Conservation (phyloP, 2,888 invertebrate species). For the Tachina lurida region DNA sequence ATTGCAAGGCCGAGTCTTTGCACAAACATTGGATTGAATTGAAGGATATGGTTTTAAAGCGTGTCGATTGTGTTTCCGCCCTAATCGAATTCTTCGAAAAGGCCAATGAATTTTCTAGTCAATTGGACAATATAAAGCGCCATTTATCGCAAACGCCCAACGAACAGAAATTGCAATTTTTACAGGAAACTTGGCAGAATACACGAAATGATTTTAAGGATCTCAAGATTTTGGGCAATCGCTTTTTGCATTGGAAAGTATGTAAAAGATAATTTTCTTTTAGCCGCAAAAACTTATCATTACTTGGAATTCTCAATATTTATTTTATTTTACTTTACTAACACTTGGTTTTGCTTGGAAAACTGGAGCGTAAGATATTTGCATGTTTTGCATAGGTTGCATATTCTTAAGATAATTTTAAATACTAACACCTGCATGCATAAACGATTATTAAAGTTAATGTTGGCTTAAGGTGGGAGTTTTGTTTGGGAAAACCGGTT, state of each 20-base stretch:
- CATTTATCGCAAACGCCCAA: constrained; percentile 84
- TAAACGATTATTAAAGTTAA: too few relatives aligned
- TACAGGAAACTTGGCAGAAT: constrained; percentile 84
- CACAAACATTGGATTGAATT: constrained; percentile 87
- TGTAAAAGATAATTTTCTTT: constrained; percentile 76
- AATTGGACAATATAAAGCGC: constrained; percentile 87
- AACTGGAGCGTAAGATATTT: background rate
- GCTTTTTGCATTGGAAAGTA: constrained; percentile 85
- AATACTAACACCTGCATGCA: too few relatives aligned
- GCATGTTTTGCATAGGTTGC: background rate
- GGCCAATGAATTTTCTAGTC: constrained; percentile 86
- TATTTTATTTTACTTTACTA: constrained; percentile 9
- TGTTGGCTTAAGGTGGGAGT: too few relatives aligned
- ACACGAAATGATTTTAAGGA: constrained; percentile 86
- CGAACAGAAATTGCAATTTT: constrained; percentile 84
- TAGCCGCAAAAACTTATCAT: background rate
- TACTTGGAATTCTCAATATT: constrained; percentile 67
- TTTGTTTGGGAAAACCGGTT: too few relatives aligned
- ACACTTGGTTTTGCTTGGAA: background rate
- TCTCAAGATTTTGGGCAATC: constrained; percentile 87
- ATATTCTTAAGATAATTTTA: too few relatives aligned
- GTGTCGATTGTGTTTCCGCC: constrained; percentile 87
- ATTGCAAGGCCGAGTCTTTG: constrained; percentile 86
- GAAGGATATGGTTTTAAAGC: constrained; percentile 85
- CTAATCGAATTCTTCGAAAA: constrained; percentile 89